phyloP scores from a whole-genome alignment of 2,113 vertebrate genomes.

The Campylorhamphus procurvoides region DNA sequence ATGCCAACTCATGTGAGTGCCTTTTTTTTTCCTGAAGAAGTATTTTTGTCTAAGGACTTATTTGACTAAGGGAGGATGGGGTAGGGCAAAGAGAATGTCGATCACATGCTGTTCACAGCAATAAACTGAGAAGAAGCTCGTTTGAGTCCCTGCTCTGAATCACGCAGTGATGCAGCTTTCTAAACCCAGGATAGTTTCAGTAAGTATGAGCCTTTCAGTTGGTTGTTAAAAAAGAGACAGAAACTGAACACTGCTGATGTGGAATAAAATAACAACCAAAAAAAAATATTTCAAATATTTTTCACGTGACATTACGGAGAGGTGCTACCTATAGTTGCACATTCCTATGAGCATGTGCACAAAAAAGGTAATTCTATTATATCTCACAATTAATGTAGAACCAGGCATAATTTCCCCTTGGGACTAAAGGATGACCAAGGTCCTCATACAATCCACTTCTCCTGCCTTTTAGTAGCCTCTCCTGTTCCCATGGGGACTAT shows the following conservation, averaged over 20 bases:
- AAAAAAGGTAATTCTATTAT: too few relatives aligned
- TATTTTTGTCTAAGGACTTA: not conserved
- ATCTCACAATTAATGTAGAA: not conserved
- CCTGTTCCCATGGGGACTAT: fast-evolving
- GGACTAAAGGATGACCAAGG: not conserved
- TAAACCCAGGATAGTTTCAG: not conserved
- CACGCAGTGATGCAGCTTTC: not conserved
- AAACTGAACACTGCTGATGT: not conserved
- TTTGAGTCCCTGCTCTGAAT: not conserved
- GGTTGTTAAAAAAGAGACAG: not conserved
- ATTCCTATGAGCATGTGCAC: not conserved
- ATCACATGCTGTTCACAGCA: not conserved
- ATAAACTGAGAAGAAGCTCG: not conserved
- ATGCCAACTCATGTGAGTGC: not conserved
- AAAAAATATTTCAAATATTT: not conserved
- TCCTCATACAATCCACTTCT: not conserved
- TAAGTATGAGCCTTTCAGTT: not conserved
- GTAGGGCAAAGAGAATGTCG: not conserved
- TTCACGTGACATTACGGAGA: not conserved
- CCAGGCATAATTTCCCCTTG: not conserved
- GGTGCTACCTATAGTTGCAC: not conserved
- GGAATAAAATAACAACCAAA: not conserved
- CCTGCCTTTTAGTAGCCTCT: not conserved
- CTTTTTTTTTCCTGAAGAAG: not conserved
- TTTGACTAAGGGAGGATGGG: not conserved